Conservation (phyloP, 2,113 vertebrate species). For the Apistogramma diplotaenia region DNA sequence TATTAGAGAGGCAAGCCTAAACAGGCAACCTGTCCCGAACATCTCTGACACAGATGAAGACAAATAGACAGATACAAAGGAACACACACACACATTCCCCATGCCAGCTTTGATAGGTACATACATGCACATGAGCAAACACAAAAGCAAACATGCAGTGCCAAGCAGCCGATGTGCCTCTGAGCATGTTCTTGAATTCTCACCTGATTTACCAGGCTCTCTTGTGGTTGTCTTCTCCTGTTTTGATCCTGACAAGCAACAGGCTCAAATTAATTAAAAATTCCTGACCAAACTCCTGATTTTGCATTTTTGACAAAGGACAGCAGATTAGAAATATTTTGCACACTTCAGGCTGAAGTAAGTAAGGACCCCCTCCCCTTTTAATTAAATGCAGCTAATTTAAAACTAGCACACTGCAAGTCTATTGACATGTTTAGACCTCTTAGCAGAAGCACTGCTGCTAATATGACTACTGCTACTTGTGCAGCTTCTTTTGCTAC, state of each 20-base stretch:
- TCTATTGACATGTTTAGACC: neutral
- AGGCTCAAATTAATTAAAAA: slow-evolving; percentile 13
- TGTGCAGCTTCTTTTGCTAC: slow-evolving; percentile 17
- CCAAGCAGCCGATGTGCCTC: neutral
- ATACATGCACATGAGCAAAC: slow-evolving; percentile 26
- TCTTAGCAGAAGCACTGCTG: neutral
- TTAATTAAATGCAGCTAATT: neutral
- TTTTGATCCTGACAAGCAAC: slow-evolving; percentile 80
- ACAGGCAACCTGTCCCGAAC: slow-evolving; percentile 41
- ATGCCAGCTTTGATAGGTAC: slow-evolving; percentile 11
- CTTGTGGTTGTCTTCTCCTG: slow-evolving; percentile 83
- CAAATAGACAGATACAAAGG: slow-evolving; percentile 25
- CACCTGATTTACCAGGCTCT: slow-evolving; percentile 95
- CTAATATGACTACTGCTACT: neutral
- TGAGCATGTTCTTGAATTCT: slow-evolving; percentile 57
- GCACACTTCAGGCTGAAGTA: neutral
- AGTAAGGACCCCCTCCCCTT: neutral
- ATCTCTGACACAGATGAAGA: slow-evolving; percentile 37
- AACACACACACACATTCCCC: neutral
- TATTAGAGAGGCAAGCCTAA: slow-evolving; percentile 63
- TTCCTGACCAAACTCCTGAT: neutral
- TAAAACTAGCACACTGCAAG: neutral
- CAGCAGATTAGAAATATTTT: neutral
- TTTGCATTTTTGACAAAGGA: neutral
- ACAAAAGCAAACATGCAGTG: neutral